Evolutionary conservation across 2,113 vertebrate species (phyloP), one percentile per base, ranked within the genome.

Genomic region (Alectura lathami): DNA sequence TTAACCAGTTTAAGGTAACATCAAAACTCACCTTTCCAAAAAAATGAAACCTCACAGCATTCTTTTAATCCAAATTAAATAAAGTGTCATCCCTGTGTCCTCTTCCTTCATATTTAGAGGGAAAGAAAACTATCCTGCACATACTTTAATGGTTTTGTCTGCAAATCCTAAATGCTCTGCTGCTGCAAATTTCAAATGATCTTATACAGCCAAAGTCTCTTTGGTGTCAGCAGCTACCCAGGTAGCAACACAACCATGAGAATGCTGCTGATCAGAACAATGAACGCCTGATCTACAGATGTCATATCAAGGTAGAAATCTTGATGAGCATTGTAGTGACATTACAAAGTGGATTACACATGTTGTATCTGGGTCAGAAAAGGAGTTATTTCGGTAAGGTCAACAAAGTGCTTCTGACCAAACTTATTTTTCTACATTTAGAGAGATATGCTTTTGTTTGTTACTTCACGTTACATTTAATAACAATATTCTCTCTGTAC

Each of bases 41-140:
- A 95, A 86, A 90, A 82, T 72, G 91, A 92, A 96, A 94, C 76
- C 96, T 97, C 94, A 94, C 95, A 96, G 91, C 94, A 95, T 97
- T 96, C 95, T 97, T 97, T 96, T 95, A 97, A 97, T 96, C 95
- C 96, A 96, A 97, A 96, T 97, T 98, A 97, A 97, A 97, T 96
- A 86, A 97, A 98, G 93, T 94, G 94, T 97, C 94, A 95, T 95
- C 97, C 96, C 96, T 93, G 77, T 96, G 92, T 96, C 93, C 96
- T 97, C 91, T 94, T 96, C 92, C 94, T 96, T 97, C 94, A 93
- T 95, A 93, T 96, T 97, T 96, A 96, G 94, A 97, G 63, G 92
- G 85, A 92, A 96, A 91, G 85, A 96, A 96, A 95, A 86, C 90
- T 91, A 88, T 96, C 91, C 91, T 85, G 89, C 95, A 91, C 93